A percentile compares a stretch with the other conserved stretches of the same genome.
These are phyloP conservation scores for Anastrepha obliqua DNA, from an alignment of 1,140 invertebrate species.

Conservation along the genomic window DNA sequence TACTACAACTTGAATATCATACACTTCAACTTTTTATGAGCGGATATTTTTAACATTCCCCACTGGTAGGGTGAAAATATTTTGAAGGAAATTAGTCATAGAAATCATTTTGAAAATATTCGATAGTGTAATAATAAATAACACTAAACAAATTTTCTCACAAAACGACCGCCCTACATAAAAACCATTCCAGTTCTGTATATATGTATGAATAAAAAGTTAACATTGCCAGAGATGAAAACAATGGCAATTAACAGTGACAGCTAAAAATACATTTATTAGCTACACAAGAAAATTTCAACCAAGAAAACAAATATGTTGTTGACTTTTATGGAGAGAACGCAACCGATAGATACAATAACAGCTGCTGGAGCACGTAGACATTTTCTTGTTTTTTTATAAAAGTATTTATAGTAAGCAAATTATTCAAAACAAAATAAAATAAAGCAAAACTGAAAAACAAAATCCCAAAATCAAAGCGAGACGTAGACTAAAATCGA, in stretches of 20 bases:
- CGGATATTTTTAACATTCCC: no score
- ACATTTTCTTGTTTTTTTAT: conserved; percentile 1
- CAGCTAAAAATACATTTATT: conserved; percentile 7
- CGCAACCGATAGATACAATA: neutral
- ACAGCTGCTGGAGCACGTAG: conserved; percentile 24
- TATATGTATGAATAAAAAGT: neutral
- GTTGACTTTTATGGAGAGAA: conserved; percentile 1
- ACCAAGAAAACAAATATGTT: neutral
- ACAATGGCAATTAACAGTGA: neutral
- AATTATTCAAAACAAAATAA: neutral
- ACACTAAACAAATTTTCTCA: no score
- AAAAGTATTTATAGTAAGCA: neutral
- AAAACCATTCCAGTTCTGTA: neutral
- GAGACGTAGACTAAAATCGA: neutral
- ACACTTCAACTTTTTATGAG: no score
- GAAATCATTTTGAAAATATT: no score
- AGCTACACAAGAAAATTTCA: neutral
- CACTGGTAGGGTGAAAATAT: no score
- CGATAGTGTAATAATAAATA: no score
- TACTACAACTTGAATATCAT: no score
- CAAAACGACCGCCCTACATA: no score
- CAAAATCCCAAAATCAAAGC: no score
- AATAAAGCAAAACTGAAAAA: neutral
- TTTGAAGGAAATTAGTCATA: no score
- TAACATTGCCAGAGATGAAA: neutral